Percentiles rank a stretch among this genome's conserved stretches.
phyloP scores from a whole-genome alignment of 2,797 vertebrate genomes.

The Avahi laniger region DNA sequence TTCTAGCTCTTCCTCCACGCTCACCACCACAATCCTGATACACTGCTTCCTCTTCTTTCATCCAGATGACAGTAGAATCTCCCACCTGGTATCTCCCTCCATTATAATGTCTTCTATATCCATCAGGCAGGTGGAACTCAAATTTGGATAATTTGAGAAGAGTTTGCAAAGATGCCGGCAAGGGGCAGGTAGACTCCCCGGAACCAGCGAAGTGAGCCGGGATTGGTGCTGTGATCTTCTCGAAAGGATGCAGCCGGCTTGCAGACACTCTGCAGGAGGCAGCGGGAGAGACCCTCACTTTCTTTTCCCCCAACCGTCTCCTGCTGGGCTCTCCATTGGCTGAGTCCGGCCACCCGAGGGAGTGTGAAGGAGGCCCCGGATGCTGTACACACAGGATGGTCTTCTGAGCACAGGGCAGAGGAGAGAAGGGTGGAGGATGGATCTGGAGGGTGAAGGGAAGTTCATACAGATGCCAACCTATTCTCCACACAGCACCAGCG shows the following conservation, averaged over 20 bases:
- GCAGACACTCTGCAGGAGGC: background rate
- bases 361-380: background rate
- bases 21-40: too few relatives aligned
- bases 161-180: background rate
- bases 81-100: background rate
- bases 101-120: background rate
- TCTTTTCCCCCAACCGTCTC: background rate
- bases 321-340: background rate
- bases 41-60: background rate
- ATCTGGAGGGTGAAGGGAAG: background rate
- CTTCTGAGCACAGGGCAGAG: background rate
- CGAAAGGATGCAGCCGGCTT: background rate
- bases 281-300: background rate
- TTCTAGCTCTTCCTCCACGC: background rate
- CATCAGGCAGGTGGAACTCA: background rate
- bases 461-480: background rate
- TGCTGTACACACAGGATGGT: background rate
- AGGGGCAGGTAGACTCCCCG: background rate
- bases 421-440: background rate
- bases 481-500: background rate
- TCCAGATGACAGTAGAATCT: background rate
- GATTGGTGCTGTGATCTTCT: background rate
- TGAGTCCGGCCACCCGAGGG: background rate
- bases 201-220: background rate
- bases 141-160: background rate